Evolutionary conservation across 2,797 vertebrate species (phyloP).

Genomic region (Eulemur albifrons): DNA sequence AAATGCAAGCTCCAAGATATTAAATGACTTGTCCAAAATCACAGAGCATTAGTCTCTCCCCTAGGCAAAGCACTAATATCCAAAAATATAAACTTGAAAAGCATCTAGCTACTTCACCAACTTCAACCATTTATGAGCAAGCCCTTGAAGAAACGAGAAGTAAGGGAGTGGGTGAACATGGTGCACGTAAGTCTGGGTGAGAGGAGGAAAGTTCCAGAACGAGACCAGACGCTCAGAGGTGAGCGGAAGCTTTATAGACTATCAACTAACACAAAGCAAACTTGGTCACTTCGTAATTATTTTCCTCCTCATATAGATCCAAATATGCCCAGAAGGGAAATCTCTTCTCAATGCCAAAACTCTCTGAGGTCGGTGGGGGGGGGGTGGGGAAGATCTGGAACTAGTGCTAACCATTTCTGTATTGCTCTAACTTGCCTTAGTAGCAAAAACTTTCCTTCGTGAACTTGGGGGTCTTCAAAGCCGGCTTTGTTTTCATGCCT

Average conservation of each 20-base stretch:
- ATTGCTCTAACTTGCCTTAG: constrained; percentile 52
- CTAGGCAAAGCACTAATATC: not conserved
- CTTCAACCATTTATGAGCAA: not conserved
- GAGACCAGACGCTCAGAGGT: not conserved
- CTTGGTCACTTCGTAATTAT: not conserved
- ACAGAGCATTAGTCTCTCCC: not conserved
- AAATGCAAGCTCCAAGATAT: not conserved
- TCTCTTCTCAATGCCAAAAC: not conserved
- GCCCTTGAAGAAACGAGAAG: not conserved
- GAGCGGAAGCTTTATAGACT: not conserved
- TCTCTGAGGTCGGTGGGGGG: not conserved
- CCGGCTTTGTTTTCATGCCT: constrained; percentile 40
- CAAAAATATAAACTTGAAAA: not conserved
- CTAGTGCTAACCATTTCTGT: constrained; percentile 35
- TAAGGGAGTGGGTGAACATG: not conserved
- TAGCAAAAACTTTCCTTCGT: constrained; percentile 38
- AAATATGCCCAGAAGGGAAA: constrained; percentile 26
- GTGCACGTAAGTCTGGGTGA: not conserved
- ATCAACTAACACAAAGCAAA: not conserved
- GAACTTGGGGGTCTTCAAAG: constrained; percentile 53
- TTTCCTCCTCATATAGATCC: not conserved
- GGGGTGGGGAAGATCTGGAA: not conserved
- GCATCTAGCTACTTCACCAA: not conserved
- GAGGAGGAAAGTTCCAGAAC: not conserved
- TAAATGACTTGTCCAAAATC: not conserved